These are phyloP conservation scores for Theristicus caerulescens DNA, from an alignment of 2,113 vertebrate genomes.

Conservation along the genomic window DNA sequence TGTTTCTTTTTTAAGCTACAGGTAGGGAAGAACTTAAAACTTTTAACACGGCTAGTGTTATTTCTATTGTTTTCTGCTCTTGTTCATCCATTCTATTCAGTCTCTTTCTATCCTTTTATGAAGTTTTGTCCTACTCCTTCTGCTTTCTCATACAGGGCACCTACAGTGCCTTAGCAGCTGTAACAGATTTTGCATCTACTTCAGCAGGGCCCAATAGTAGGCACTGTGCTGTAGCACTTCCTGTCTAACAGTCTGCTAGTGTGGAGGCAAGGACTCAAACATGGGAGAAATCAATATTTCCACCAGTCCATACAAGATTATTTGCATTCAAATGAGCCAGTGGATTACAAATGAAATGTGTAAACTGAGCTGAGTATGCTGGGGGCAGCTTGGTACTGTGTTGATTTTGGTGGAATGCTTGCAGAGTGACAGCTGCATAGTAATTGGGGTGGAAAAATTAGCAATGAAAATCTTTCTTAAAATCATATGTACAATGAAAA, in stretches of 20 bases:
- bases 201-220: neutral
- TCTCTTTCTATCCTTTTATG: neutral
- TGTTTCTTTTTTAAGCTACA: neutral
- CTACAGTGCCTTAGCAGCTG: neutral
- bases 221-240: neutral
- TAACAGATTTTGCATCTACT: neutral
- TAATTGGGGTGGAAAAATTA: neutral
- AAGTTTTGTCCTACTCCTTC: neutral
- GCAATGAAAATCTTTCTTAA: neutral
- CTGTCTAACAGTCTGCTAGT: neutral
- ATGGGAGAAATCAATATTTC: neutral
- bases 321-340: neutral
- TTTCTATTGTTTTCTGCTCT: neutral
- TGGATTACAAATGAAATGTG: neutral
- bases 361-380: neutral
- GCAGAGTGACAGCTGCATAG: neutral
- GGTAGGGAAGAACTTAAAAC: neutral
- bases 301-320: neutral
- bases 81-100: neutral
- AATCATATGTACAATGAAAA: neutral
- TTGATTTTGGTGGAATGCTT: neutral
- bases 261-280: neutral
- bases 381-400: neutral
- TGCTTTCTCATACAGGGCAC: neutral
- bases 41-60: neutral